phyloP scores from a whole-genome alignment of 2,797 vertebrate species.

The Adrianichthys oophorus region DNA sequence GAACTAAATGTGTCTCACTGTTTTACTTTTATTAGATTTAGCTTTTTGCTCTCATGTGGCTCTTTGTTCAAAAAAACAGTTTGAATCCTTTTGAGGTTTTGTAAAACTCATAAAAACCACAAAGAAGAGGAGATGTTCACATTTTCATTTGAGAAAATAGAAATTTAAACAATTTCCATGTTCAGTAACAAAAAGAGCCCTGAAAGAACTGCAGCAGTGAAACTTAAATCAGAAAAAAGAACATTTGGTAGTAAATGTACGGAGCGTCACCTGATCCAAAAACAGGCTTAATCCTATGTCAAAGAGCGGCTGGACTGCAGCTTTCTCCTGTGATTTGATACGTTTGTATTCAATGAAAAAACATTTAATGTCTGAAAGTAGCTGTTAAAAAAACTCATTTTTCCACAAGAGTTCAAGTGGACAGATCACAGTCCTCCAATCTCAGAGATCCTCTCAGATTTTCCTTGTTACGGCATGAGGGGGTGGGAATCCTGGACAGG shows the following conservation, averaged over 20 bases:
- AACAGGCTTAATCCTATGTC: constrained; percentile 1
- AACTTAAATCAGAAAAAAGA: background rate
- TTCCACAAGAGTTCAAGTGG: constrained; percentile 26
- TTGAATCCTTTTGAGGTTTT: background rate
- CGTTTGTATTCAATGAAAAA: background rate
- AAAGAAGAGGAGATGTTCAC: no score
- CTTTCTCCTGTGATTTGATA: constrained; percentile 15
- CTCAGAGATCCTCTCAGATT: constrained; percentile 27
- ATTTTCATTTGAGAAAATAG: no score
- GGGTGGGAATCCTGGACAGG: constrained; percentile 65
- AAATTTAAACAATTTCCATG: no score
- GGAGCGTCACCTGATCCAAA: constrained; percentile 27
- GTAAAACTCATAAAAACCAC: background rate
- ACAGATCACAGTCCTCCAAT: background rate
- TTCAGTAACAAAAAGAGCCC: no score
- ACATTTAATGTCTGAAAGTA: constrained; percentile 16
- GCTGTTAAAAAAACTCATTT: constrained; percentile 26
- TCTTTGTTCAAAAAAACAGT: constrained; percentile 8
- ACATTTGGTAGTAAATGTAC: constrained; percentile 5
- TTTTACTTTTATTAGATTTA: background rate
- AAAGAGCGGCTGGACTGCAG: constrained; percentile 12
- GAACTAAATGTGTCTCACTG: no score
- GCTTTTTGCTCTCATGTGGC: background rate
- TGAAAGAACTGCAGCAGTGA: constrained; percentile 14
- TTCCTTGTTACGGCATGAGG: constrained; percentile 76